Percentiles rank a stretch among this genome's conserved stretches.
Conservation (phyloP, 1,140 invertebrate species). For the Lepidurus arcticus region DNA sequence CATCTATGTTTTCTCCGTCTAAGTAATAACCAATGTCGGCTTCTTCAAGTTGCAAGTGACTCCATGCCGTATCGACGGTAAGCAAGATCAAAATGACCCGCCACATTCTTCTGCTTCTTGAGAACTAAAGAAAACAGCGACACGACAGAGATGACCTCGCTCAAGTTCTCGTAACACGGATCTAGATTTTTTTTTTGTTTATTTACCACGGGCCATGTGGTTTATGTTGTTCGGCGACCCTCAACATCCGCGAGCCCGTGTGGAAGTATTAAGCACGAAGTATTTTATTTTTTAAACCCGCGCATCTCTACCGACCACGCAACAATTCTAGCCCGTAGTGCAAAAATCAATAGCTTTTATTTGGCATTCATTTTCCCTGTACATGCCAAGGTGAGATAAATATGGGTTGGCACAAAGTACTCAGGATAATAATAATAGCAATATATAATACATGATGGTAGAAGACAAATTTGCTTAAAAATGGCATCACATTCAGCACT, state of each 20-base stretch:
- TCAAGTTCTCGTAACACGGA: constrained; percentile 11
- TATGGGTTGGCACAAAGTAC: constrained; percentile 14
- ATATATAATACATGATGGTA: neutral
- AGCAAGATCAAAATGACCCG: constrained; percentile 23
- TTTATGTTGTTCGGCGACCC: neutral
- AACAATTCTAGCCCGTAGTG: neutral
- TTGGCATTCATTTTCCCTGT: constrained; percentile 12
- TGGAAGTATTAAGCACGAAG: neutral
- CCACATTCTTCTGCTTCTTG: constrained; percentile 4
- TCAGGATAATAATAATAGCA: neutral
- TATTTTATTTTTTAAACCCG: neutral
- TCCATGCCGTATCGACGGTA: neutral
- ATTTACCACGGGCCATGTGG: constrained; percentile 13
- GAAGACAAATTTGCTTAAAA: neutral
- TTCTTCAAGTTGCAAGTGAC: neutral
- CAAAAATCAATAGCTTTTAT: constrained; percentile 22
- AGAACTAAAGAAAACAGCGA: constrained; percentile 22
- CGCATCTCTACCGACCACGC: neutral
- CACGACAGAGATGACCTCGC: neutral
- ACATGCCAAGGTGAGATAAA: constrained; percentile 18
- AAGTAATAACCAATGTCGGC: neutral
- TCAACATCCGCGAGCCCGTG: constrained; percentile 13
- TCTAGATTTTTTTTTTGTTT: neutral
- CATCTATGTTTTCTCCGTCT: constrained; percentile 8
- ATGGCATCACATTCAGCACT: constrained; percentile 13